These are phyloP conservation scores for Bubo blakistoni DNA, from an alignment of 2,113 vertebrate genomes.

Conservation along the genomic window DNA sequence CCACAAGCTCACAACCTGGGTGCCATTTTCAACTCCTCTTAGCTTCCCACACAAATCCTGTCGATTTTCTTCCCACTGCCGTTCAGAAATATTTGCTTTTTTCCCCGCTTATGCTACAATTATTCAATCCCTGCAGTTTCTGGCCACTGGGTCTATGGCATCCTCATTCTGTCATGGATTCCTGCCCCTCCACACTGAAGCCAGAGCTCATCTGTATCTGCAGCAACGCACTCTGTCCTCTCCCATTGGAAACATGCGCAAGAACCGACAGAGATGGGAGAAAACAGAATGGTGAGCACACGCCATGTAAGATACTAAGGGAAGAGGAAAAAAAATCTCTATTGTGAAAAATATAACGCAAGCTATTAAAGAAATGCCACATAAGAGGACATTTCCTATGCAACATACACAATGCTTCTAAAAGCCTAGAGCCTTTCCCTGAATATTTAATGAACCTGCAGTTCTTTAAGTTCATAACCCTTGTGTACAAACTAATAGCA, in stretches of 20 bases:
- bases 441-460: neutral
- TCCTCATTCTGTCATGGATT: neutral
- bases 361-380: neutral
- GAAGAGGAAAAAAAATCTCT: neutral
- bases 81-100: constrained; percentile 17
- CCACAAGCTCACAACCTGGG: constrained; percentile 53
- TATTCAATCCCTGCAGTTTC: neutral
- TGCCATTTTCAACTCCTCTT: constrained; percentile 53
- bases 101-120: neutral
- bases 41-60: constrained; percentile 51
- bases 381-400: neutral
- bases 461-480: neutral
- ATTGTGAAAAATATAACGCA: neutral
- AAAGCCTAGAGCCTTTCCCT: neutral
- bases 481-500: constrained; percentile 26
- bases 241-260: fast-evolving
- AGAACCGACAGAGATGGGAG: neutral
- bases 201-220: neutral
- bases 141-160: neutral
- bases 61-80: constrained; percentile 9
- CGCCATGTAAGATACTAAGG: neutral
- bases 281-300: neutral
- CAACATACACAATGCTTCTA: neutral
- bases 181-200: neutral
- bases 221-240: neutral